These are phyloP conservation scores for Siniperca obscura DNA, from an alignment of 2,797 vertebrate genomes.

Conservation along the genomic window DNA sequence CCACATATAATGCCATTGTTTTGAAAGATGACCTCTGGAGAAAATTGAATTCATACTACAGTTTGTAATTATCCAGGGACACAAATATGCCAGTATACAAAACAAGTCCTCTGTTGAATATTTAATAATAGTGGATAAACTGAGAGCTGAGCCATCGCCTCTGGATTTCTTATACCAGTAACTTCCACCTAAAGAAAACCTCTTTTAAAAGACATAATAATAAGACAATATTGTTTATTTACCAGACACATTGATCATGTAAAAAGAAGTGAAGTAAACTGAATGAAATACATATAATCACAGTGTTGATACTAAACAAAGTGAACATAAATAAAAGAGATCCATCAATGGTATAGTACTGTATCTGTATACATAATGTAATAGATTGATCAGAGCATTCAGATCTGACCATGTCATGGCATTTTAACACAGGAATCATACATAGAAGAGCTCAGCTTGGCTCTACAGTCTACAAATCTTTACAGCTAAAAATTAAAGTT, in stretches of 20 bases:
- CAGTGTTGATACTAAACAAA: slow-evolving; percentile 87
- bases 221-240: slow-evolving; percentile 87
- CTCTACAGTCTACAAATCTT: slow-evolving; percentile 30
- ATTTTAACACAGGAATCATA: slow-evolving; percentile 76
- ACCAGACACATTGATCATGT: slow-evolving; percentile 87
- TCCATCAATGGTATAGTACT: slow-evolving; percentile 76
- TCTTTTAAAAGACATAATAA: slow-evolving; percentile 50
- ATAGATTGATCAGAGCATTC: slow-evolving; percentile 78
- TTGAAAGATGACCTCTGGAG: neutral
- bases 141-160: neutral
- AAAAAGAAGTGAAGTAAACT: slow-evolving; percentile 85
- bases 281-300: slow-evolving; percentile 84
- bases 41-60: neutral
- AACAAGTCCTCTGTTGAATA: neutral
- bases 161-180: neutral
- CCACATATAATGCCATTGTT: neutral
- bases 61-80: slow-evolving; percentile 9
- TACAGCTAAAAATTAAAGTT: slow-evolving; percentile 32
- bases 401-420: slow-evolving; percentile 61
- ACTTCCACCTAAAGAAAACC: neutral
- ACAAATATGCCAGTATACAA: neutral
- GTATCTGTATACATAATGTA: slow-evolving; percentile 79
- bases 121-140: neutral
- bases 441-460: slow-evolving; percentile 60
- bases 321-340: slow-evolving; percentile 83